A percentile compares a stretch with the other conserved stretches of the same genome.
Evolutionary conservation across 2,888 invertebrate genomes (phyloP).

Genomic region (Diabrotica balteata): DNA sequence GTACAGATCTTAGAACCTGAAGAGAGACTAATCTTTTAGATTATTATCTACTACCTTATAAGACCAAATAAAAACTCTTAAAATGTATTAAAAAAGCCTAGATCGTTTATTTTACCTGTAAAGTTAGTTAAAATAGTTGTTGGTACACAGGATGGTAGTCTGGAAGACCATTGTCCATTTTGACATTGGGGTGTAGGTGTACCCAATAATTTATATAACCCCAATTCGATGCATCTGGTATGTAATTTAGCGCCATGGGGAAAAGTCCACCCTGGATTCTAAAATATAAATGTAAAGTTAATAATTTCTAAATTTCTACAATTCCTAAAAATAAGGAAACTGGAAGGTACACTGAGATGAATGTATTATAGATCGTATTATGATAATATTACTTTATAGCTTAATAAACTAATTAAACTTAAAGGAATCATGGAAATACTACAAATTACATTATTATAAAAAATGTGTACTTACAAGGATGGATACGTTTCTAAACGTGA

Average conservation of each 20-base stretch:
- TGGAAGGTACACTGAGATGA: no score
- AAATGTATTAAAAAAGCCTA: background rate
- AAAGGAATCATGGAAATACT: no score
- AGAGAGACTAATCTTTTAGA: no score
- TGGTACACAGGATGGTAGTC: constrained; percentile 83
- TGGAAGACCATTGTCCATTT: constrained; percentile 82
- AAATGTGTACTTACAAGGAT: constrained; percentile 67
- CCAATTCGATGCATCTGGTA: constrained; percentile 81
- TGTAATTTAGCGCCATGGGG: constrained; percentile 81
- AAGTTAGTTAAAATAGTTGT: constrained; percentile 86
- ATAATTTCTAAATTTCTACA: constrained; percentile 38
- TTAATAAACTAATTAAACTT: no score
- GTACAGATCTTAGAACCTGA: no score
- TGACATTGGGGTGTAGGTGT: constrained; percentile 79
- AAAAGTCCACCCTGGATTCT: constrained; percentile 71
- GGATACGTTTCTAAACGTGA: constrained; percentile 78
- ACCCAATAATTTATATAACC: constrained; percentile 84
- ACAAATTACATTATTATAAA: constrained; percentile 38
- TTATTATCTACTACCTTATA: no score
- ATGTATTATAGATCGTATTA: no score
- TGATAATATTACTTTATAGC: no score
- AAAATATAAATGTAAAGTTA: constrained; percentile 11
- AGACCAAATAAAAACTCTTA: no score
- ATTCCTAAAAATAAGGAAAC: constrained; percentile 13
- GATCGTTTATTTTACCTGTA: constrained; percentile 66